Conservation (phyloP, 2,888 invertebrate genomes). For the Eledone cirrhosa region DNA sequence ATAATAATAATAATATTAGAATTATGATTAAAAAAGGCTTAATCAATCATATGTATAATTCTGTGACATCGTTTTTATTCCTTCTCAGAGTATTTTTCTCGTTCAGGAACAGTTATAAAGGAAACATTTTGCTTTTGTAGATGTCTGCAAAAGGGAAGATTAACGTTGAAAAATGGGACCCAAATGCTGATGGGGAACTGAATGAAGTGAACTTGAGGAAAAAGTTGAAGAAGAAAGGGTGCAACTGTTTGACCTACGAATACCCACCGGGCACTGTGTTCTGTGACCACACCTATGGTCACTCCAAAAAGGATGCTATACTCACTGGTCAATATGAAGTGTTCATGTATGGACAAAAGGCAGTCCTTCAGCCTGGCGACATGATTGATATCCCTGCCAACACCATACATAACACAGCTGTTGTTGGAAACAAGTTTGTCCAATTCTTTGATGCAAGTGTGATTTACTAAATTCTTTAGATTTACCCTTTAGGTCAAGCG, state of each 20-base stretch:
- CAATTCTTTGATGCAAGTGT: constrained; percentile 55
- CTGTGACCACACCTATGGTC: constrained; percentile 57
- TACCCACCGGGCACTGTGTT: constrained; percentile 58
- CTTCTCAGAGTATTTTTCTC: too few relatives aligned
- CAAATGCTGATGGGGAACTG: constrained; percentile 50
- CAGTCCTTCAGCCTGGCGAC: constrained; percentile 58
- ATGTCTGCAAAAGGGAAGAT: constrained; percentile 36
- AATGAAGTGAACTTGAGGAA: constrained; percentile 49
- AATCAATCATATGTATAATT: too few relatives aligned
- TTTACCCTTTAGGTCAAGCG: background rate
- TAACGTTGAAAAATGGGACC: constrained; percentile 55
- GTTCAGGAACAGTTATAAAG: too few relatives aligned
- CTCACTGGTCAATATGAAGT: constrained; percentile 55
- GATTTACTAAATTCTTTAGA: background rate
- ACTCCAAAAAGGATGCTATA: constrained; percentile 60
- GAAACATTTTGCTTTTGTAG: background rate
- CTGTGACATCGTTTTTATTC: too few relatives aligned
- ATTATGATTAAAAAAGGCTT: too few relatives aligned
- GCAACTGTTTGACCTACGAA: constrained; percentile 47
- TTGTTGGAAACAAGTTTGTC: constrained; percentile 53
- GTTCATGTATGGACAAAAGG: constrained; percentile 55
- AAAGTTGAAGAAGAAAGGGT: constrained; percentile 55
- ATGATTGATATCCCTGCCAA: constrained; percentile 58
- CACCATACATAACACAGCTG: constrained; percentile 56
- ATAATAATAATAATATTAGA: too few relatives aligned